phyloP scores from a whole-genome alignment of 2,888 invertebrate genomes.

The Protula sp. region DNA sequence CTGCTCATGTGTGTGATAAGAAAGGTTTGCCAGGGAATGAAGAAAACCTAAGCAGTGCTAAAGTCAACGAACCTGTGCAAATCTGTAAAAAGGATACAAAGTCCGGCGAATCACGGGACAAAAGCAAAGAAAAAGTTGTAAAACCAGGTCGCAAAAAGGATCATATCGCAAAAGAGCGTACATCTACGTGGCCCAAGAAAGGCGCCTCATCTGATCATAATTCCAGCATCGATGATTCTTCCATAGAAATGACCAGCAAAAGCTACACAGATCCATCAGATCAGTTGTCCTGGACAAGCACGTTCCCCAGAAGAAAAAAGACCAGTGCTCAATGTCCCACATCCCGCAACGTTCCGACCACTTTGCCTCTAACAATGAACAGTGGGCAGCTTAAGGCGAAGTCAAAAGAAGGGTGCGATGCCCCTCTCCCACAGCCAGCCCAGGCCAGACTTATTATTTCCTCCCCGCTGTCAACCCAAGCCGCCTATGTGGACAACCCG shows the following conservation, averaged over 20 bases:
- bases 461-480: conserved; percentile 19
- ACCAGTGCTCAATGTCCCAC: neutral
- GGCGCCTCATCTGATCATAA: neutral
- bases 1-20: too few relatives aligned
- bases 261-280: neutral
- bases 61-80: neutral
- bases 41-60: neutral
- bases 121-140: too few relatives aligned
- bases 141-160: neutral
- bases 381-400: too few relatives aligned
- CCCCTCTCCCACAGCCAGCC: conserved; percentile 9
- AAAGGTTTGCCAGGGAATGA: too few relatives aligned
- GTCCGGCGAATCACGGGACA: too few relatives aligned
- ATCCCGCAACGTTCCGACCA: neutral
- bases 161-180: neutral
- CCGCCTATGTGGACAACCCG: conserved; percentile 20
- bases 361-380: too few relatives aligned
- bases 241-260: neutral
- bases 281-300: neutral
- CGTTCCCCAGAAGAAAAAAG: neutral
- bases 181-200: neutral
- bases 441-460: conserved; percentile 23
- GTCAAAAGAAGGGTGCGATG: too few relatives aligned
- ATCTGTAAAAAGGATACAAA: too few relatives aligned
- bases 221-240: neutral